Evolutionary conservation across 23 tunicate genomes (phyloP).

Genomic region (Aplidium turbinatum): DNA sequence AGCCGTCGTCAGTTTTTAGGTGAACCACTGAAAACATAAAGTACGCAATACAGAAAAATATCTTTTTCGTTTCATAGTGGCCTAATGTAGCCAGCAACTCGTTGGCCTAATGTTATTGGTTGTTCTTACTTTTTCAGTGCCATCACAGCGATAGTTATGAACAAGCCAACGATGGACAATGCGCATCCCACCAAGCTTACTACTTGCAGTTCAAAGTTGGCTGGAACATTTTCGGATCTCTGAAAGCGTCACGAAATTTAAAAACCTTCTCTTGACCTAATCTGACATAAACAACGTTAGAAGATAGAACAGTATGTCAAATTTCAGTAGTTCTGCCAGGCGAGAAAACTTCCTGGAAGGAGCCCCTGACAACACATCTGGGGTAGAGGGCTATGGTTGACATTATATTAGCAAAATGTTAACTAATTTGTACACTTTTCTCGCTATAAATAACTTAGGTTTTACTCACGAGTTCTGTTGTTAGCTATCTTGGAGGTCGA

Average conservation of each 20-base stretch:
- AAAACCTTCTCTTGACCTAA: neutral
- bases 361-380: no score
- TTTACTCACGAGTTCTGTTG: no score
- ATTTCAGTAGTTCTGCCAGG: no score
- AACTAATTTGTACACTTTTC: neutral
- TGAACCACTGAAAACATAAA: neutral
- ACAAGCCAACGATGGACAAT: conserved; percentile 35
- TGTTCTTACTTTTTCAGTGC: conserved; percentile 22
- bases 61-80: neutral
- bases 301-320: no score
- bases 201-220: conserved; percentile 25
- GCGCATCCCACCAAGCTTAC: conserved; percentile 39
- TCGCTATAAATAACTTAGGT: no score
- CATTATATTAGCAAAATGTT: no score
- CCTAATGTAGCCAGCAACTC: neutral
- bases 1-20: no score
- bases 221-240: neutral
- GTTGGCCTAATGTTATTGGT: no score
- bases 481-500: no score
- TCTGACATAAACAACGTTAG: no score
- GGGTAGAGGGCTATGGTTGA: no score
- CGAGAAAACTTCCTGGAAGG: no score
- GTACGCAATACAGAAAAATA: neutral
- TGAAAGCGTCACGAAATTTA: neutral
- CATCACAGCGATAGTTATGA: conserved; percentile 34